Base-by-base conservation (phyloP, 2,888 invertebrate species). In the Synergus japonicus region DNA sequence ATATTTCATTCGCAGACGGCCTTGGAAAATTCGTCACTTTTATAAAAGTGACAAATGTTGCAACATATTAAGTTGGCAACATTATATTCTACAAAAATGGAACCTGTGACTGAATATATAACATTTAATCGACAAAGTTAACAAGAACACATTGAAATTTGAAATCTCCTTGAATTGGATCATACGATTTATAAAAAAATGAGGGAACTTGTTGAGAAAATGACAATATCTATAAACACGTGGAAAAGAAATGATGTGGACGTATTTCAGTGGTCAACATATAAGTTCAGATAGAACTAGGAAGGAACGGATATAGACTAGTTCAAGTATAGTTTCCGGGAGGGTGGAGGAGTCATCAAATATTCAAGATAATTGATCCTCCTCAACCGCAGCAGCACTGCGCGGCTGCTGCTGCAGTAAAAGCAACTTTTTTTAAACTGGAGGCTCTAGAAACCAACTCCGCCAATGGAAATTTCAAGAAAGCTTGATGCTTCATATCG, bases 231-330 rank as follows among this genome's bases (percentile, higher is more conserved):
- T 29, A 60, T 76, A 63, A 76, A n/a, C 44, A 44, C 15, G 63
- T 43, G 63, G 18, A 63, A 76, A 78, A 79, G 67, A 76, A 83
- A 87, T 89, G 89, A 90, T 90, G 90, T 90, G 90, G 89, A 87
- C 88, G 80, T 87, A 87, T 87, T 87, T 86, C 83, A 89, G 83
- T 90, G 90, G 89, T 81, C 83, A 81, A 85, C 79, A 85, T 77
- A 84, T 83, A 84, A 86, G 83, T 83, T 77, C 81, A 80, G 81
- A 85, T 85, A 84, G 84, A 79, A 81, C 81, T 22, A 78, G 79
- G 65, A 78, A 67, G 83, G 82, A 84, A 87, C 85, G 83, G 85
- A 88, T 88, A 89, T 89, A 88, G 86, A 84, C 79, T 81, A 81
- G 81, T 81, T 82, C 82, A 83, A 83, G 85, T 83, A 85, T 87